Percentiles rank a stretch among this genome's conserved stretches.
These are phyloP conservation scores for Aphis craccivora DNA, from an alignment of 1,140 invertebrate genomes.

Conservation along the genomic window DNA sequence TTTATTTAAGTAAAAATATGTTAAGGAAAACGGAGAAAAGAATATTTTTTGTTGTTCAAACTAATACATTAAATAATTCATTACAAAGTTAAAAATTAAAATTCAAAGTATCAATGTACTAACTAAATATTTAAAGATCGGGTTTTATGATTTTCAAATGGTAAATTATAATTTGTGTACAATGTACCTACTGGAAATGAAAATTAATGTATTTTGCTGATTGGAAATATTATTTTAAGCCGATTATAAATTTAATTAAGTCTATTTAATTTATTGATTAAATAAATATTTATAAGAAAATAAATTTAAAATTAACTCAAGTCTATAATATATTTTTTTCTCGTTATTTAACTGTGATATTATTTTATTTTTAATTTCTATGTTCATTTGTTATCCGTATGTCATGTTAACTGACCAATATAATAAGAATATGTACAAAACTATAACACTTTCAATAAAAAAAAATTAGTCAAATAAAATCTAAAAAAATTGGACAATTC, in stretches of 20 bases:
- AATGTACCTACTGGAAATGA: background rate
- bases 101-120: background rate
- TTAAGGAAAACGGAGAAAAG: background rate
- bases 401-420: background rate
- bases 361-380: background rate
- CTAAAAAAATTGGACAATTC: background rate
- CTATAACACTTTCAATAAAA: background rate
- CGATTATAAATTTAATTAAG: background rate
- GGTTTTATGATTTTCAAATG: background rate
- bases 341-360: background rate
- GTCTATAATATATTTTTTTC: background rate
- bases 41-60: background rate
- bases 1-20: background rate
- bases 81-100: background rate
- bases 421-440: background rate
- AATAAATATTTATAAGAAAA: background rate
- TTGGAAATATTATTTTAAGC: background rate
- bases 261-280: background rate
- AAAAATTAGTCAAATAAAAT: background rate
- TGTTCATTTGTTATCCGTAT: background rate
- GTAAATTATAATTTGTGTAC: background rate
- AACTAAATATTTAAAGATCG: background rate
- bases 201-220: background rate
- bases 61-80: background rate
- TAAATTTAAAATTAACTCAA: background rate